Base-by-base conservation (phyloP, 2,113 vertebrate genomes). In the Haemorhous mexicanus region DNA sequence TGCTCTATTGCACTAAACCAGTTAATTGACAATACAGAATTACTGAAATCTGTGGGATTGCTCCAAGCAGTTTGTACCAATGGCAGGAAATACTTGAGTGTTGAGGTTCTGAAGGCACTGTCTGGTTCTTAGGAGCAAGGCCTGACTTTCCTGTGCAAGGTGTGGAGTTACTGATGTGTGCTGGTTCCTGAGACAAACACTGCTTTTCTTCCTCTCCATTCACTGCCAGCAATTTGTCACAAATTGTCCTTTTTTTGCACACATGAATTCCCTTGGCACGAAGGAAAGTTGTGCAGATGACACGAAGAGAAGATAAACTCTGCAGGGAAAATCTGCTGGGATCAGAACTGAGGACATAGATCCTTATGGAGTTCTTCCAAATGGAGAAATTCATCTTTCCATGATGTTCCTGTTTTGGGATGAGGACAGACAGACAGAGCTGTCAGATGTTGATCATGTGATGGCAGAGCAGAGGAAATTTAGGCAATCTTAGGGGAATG, bases 251-350 rank as follows among this genome's bases (percentile, higher is more conserved):
- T 2, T 61, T 77, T 74, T 47, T 53, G 39, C 33, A 70, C 56
- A 3, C 6, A 1, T 17, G 6, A 13, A 21, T 93, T 79, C 39
- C 28, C 16, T 61, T 63, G 73, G 69, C 39, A 50, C 0, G 0
- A 68, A 63, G 61, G 52, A 28, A 75, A 8, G 7, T 39, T 2
- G 3, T 68, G 43, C 39, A 56, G 35, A 26, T 58, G 47, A 53
- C 47, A 26, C 13, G 13, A 0, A 46, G 61, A 6, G 47, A 72
- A 47, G 67, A 23, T 16, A 41, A 78, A 67, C 44, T 75, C 43
- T 28, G 23, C 33, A 64, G 53, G 49, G 46, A 49, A 64, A 84
- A 59, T 30, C 33, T 8, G 1, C 68, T 56, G 78, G 30, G 43
- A 50, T 78, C 52, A 82, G 49, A 68, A 30, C 10, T 44, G 44